Evolutionary conservation across 2,797 vertebrate species (phyloP).

Genomic region (Notolabrus celidotus): DNA sequence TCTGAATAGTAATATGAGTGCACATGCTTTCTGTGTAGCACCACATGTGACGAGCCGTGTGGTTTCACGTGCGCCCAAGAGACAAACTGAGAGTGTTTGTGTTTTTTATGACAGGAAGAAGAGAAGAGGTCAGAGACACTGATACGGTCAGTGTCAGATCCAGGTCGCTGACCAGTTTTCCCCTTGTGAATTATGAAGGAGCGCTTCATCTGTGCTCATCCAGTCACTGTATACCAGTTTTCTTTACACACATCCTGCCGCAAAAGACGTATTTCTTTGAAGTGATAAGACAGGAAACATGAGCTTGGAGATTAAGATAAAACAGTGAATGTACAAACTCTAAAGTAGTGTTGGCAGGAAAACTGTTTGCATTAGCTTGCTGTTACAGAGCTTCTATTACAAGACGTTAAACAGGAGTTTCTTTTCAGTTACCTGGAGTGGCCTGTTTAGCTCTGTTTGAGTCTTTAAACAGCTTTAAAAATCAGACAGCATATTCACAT

Average conservation of each 20-base stretch:
- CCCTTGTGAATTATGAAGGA: slow-evolving; percentile 42
- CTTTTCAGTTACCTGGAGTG: too few species aligned
- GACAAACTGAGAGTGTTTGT: background rate
- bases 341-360: too few species aligned
- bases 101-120: slow-evolving; percentile 1
- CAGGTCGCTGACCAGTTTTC: slow-evolving; percentile 19
- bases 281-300: background rate
- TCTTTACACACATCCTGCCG: background rate
- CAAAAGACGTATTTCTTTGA: background rate
- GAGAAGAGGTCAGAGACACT: slow-evolving; percentile 9
- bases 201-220: slow-evolving; percentile 7
- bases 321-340: too few species aligned
- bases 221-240: background rate
- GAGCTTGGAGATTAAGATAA: background rate
- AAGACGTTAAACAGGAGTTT: too few species aligned
- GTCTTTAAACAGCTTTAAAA: too few species aligned
- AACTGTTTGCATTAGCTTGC: too few species aligned
- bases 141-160: slow-evolving; percentile 8
- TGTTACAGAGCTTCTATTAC: too few species aligned
- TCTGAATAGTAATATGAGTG: slow-evolving; percentile 23
- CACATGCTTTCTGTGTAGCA: slow-evolving; percentile 11
- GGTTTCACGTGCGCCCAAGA: slow-evolving; percentile 30
- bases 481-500: too few species aligned
- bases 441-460: too few species aligned
- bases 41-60: slow-evolving; percentile 19